Base-by-base conservation (phyloP, 2,113 vertebrate species). In the Alosa alosa region DNA sequence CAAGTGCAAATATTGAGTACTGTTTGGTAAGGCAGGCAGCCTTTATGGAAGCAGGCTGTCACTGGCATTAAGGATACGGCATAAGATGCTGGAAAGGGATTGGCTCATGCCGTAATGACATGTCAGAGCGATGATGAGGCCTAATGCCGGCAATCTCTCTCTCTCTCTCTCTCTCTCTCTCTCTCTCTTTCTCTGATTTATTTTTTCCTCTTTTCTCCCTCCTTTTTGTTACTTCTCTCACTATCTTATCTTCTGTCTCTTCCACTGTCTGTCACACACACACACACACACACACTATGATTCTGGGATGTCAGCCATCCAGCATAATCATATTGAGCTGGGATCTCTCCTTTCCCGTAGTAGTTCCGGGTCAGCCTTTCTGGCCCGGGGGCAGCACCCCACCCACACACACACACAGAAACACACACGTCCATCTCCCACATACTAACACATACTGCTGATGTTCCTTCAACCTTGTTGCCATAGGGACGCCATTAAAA, bases 341-440 rank as follows among this genome's bases (percentile, higher is more conserved):
- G 86, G 82, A 75, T 86, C 55, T 82, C 60, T 45, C 72, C 60
- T 52, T 68, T 84, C n/a, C n/a, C n/a, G n/a, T n/a, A n/a, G n/a
- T n/a, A 4, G 68, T 75, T 31, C 68, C 31, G 9, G 68, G 68
- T 36, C 68, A 75, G 31, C 25, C 68, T 75, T 10, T 36, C 31
- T 36, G 68, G 31, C 68, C 68, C 4, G 3, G 11, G 4, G 68
- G 25, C 52, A 20, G 18, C 52, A 55, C 8, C 15, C 17, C 52
- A 57, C 52, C 52, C 52, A 55, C 15, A 17, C 41, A 44, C 41
- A 44, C 41, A 44, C 41, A 44, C 41, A 44, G 2, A 44, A 2
- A 44, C 41, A 44, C 41, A 11, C 50, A 52, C 50, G 31, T 31
- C 31, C 31, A n/a, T 11, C 25, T 64, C 60, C 22, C 2, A 31